Conservation (phyloP, 2,888 invertebrate genomes). For the Pollenia angustigena region DNA sequence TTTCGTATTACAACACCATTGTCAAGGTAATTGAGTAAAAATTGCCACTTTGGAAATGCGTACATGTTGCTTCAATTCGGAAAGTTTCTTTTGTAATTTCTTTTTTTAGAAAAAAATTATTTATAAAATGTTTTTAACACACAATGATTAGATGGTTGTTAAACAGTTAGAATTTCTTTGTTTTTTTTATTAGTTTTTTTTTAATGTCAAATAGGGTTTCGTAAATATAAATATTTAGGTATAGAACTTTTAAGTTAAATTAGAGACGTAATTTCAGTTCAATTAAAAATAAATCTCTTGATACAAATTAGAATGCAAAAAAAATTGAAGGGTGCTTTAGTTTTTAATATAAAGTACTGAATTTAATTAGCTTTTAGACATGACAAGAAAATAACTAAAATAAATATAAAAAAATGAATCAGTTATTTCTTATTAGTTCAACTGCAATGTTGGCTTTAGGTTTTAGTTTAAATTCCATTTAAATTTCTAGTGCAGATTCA, state of each 20-base stretch:
- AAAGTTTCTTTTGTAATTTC: no score
- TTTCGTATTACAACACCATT: constrained; percentile 8
- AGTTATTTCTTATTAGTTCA: not conserved
- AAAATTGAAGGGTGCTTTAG: no score
- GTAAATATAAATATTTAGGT: not conserved
- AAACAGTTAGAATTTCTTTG: constrained; percentile 5
- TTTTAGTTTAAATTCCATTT: not conserved
- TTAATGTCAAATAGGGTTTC: not conserved
- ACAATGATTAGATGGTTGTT: constrained; percentile 22
- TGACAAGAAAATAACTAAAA: not conserved
- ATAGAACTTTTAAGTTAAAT: no score
- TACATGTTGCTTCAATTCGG: not conserved
- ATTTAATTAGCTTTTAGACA: no score
- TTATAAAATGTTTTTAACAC: no score
- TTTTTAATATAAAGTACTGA: no score
- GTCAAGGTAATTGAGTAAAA: constrained; percentile 54
- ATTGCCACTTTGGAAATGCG: constrained; percentile 13
- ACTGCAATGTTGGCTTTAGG: not conserved
- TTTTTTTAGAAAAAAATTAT: not conserved
- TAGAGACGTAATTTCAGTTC: no score
- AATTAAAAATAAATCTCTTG: no score
- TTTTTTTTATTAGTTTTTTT: not conserved
- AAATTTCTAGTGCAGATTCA: not conserved
- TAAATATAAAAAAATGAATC: not conserved
- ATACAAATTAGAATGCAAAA: no score